phyloP scores from a whole-genome alignment of 2,113 vertebrate genomes.

The Tachuris rubrigastra region DNA sequence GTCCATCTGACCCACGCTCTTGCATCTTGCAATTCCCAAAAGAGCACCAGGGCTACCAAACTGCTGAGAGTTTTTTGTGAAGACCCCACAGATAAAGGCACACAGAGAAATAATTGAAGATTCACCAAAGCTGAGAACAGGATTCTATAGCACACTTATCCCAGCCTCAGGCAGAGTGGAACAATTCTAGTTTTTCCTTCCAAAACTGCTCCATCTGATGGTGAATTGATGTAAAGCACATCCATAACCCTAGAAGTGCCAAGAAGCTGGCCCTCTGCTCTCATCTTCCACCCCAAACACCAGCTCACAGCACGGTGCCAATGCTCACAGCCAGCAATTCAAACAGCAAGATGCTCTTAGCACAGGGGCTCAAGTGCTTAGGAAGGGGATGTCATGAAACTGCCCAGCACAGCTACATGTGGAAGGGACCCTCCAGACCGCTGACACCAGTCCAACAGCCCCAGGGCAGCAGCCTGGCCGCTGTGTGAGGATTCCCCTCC shows the following conservation, averaged over 20 bases:
- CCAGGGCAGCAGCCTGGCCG: not conserved
- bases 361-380: not conserved
- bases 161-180: not conserved
- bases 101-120: not conserved
- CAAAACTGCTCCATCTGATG: slow-evolving; percentile 62
- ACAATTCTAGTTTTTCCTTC: not conserved
- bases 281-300: not conserved
- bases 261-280: not conserved
- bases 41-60: not conserved
- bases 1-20: not conserved
- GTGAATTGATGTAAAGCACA: slow-evolving; percentile 19
- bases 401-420: not conserved
- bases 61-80: not conserved
- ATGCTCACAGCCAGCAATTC: not conserved
- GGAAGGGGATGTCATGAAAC: not conserved
- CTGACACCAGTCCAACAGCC: rapidly evolving
- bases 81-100: not conserved
- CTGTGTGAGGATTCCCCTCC: not conserved
- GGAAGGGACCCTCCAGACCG: not conserved
- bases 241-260: not conserved
- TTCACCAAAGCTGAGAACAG: not conserved
- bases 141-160: not conserved
- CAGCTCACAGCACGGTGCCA: not conserved
- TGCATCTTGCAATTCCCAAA: not conserved
- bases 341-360: not conserved